Percentiles rank a stretch among this genome's conserved stretches.
Evolutionary conservation across 1,140 invertebrate genomes (phyloP).

Genomic region (Drosophila burlai): DNA sequence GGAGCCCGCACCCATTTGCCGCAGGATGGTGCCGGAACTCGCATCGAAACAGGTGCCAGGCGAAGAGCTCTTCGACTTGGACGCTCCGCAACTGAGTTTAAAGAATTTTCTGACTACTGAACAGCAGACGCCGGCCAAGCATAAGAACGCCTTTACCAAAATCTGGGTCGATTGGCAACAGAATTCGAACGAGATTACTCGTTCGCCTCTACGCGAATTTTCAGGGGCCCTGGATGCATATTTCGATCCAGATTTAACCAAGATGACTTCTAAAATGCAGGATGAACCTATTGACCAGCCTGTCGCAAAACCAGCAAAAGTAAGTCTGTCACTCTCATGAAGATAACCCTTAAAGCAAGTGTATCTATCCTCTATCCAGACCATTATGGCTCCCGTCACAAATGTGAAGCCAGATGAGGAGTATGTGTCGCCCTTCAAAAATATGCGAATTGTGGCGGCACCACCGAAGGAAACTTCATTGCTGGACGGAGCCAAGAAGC

Average conservation of each 20-base stretch:
- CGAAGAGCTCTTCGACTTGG: constrained; percentile 31
- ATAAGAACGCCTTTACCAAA: constrained; percentile 49
- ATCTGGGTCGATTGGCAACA: constrained; percentile 57
- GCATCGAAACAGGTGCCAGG: background rate
- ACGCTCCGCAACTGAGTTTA: background rate
- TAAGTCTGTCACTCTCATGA: background rate
- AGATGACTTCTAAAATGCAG: background rate
- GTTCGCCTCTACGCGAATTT: constrained; percentile 29
- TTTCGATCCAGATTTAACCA: constrained; percentile 9
- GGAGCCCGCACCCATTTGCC: background rate
- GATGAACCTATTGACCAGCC: no score
- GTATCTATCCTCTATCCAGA: constrained; percentile 13
- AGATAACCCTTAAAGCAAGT: no score
- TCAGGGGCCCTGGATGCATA: constrained; percentile 39
- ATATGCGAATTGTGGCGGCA: background rate
- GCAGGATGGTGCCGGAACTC: constrained; percentile 3
- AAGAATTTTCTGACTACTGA: background rate
- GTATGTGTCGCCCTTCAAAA: constrained; percentile 55
- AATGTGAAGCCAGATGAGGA: background rate
- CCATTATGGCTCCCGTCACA: background rate
- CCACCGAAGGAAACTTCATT: background rate
- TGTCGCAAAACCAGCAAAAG: background rate
- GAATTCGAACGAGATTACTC: background rate
- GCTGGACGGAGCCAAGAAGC: constrained; percentile 8
- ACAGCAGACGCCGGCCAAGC: constrained; percentile 1